Percentiles rank a stretch among this genome's conserved stretches.
Conservation (phyloP, 2,113 vertebrate species). For the Pangasianodon hypophthalmus region DNA sequence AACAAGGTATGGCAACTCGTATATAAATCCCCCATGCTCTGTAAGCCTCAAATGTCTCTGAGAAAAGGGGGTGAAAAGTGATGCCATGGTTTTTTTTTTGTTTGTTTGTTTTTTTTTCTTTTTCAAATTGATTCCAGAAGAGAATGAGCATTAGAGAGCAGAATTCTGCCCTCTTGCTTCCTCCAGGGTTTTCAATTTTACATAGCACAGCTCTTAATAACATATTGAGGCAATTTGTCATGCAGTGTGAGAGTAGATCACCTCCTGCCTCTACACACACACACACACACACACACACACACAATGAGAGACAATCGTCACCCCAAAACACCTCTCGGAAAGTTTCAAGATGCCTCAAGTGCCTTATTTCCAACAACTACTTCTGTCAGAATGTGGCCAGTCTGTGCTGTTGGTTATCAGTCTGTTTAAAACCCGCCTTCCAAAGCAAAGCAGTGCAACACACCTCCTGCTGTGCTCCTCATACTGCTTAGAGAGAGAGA, state of each 20-base stretch:
- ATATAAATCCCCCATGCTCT: neutral
- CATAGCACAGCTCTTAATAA: slow-evolving; percentile 24
- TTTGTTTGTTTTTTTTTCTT: neutral
- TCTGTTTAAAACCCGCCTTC: slow-evolving; percentile 13
- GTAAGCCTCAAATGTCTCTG: neutral
- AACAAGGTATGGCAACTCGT: neutral
- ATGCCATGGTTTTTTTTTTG: neutral
- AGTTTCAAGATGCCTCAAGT: neutral
- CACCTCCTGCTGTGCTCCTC: slow-evolving; percentile 1
- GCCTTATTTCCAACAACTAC: neutral
- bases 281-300: slow-evolving; percentile 18
- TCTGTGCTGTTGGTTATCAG: neutral
- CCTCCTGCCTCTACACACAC: neutral
- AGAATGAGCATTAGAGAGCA: neutral
- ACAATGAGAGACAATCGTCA: neutral
- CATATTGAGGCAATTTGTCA: slow-evolving; percentile 14
- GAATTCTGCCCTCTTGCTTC: neutral
- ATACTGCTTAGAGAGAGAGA: neutral
- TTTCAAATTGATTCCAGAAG: slow-evolving; percentile 15
- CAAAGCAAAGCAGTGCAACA: neutral
- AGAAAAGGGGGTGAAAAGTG: neutral
- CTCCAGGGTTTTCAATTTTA: slow-evolving; percentile 10
- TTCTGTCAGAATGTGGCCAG: slow-evolving; percentile 11
- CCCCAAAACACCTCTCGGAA: neutral
- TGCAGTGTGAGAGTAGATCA: neutral